Evolutionary conservation across 2,888 invertebrate species (phyloP).

Genomic region (Orthonychiurus folsomi): DNA sequence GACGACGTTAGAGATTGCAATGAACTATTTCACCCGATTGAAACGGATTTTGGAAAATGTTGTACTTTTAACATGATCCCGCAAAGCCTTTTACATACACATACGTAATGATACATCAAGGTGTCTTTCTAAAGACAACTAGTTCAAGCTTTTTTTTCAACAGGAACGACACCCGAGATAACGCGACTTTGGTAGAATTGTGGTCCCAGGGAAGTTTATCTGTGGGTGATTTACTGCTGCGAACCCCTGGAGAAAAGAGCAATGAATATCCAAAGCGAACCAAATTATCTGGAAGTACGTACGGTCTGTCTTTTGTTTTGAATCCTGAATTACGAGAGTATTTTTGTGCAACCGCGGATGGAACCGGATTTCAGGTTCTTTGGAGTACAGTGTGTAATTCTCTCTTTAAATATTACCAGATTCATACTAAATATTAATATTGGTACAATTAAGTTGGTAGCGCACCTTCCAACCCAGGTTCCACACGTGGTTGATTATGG

Average conservation of each 20-base stretch:
- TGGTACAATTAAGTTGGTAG: too few species aligned
- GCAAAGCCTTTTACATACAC: slow-evolving; percentile 43
- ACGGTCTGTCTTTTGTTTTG: slow-evolving; percentile 32
- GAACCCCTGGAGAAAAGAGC: slow-evolving; percentile 4
- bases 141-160: neutral
- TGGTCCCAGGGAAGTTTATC: neutral
- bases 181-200: neutral
- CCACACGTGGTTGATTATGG: slow-evolving; percentile 27
- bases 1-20: neutral
- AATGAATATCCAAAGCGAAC: slow-evolving; percentile 23
- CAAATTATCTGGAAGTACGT: slow-evolving; percentile 26
- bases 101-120: slow-evolving; percentile 2
- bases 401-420: too few species aligned
- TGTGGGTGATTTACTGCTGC: neutral
- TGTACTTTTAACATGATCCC: slow-evolving; percentile 75
- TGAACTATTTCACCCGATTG: neutral
- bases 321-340: slow-evolving; percentile 34
- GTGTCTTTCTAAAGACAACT: neutral
- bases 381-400: neutral
- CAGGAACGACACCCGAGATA: neutral
- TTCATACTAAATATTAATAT: neutral
- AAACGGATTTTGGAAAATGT: slow-evolving; percentile 54
- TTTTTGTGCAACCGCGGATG: slow-evolving; percentile 34
- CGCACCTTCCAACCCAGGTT: slow-evolving; percentile 21
- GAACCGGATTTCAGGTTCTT: slow-evolving; percentile 29